Evolutionary conservation across 2,113 vertebrate genomes (phyloP), one percentile per base, ranked within the genome.

Genomic region (Caranx ignobilis): DNA sequence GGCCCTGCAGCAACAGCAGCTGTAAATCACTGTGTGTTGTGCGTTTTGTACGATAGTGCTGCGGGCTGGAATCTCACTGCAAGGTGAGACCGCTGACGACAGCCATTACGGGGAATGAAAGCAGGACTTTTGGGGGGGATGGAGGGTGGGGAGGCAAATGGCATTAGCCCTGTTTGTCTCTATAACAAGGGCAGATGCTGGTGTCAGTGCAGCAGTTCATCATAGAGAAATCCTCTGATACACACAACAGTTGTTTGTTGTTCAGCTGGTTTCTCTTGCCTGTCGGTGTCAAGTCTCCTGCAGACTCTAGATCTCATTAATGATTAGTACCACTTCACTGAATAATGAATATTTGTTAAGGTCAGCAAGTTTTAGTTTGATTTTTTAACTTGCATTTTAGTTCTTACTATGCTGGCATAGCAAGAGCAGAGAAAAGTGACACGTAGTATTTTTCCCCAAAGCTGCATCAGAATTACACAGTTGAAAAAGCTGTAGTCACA

Each of bases 21-120:
- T 91, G 89, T 94, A 94, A 94, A 94, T 92, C 85, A 88, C 73
- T n/a, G 64, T 45, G 67, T 43, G 52, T 71, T 77, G 74, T 81
- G 71, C 59, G 69, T 80, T 83, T 64, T 60, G 87, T 64, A 41
- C 66, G 71, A 85, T 83, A 63, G 85, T 73, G 80, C 86, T 88
- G 89, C 79, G 65, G 74, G 69, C 83, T 79, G 84, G 81, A 83
- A 57, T 79, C 82, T 67, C 87, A 70, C 69, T 86, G 82, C 88
- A 90, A 90, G 88, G 91, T 89, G 84, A 89, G 88, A 79, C 55
- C 18, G 67, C 82, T 88, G 86, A 89, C 61, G 39, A 75, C 75
- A 79, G 84, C 81, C 75, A 84, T 88, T 88, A 89, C 45, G 71
- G 73, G 67, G 75, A 84, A 87, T 84, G 71, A 83, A 84, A 86